These are phyloP conservation scores for Gortyna flavago DNA, from an alignment of 2,888 invertebrate species.

Conservation along the genomic window DNA sequence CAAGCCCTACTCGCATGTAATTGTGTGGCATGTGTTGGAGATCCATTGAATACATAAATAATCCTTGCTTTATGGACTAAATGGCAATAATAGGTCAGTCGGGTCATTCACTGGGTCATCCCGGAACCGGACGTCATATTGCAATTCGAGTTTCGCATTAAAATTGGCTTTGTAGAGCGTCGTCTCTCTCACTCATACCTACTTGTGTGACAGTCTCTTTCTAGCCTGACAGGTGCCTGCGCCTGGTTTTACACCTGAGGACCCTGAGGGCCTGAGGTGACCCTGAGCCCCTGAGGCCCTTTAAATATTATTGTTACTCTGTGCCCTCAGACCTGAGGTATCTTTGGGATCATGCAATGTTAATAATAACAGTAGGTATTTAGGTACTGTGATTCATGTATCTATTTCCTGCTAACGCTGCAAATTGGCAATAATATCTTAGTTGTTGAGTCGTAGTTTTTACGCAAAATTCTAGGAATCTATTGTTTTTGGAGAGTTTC, in stretches of 20 bases:
- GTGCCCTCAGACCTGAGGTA: no score
- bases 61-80: neutral
- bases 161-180: neutral
- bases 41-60: neutral
- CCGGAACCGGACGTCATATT: slow-evolving; percentile 2
- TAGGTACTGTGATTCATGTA: slow-evolving; percentile 8
- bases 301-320: no score
- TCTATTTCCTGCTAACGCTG: neutral
- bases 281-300: no score
- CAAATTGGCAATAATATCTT: neutral
- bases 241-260: neutral
- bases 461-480: slow-evolving; percentile 7
- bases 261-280: no score
- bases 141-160: neutral
- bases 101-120: slow-evolving; percentile 7
- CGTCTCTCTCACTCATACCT: slow-evolving; percentile 3
- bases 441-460: neutral
- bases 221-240: neutral
- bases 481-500: slow-evolving; percentile 10
- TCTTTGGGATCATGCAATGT: no score
- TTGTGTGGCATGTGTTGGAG: no score
- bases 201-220: slow-evolving; percentile 16
- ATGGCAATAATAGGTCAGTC: slow-evolving; percentile 8
- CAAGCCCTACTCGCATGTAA: neutral
- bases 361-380: neutral